phyloP scores from a whole-genome alignment of 2,888 invertebrate genomes.

The Stictocephala bisonia region DNA sequence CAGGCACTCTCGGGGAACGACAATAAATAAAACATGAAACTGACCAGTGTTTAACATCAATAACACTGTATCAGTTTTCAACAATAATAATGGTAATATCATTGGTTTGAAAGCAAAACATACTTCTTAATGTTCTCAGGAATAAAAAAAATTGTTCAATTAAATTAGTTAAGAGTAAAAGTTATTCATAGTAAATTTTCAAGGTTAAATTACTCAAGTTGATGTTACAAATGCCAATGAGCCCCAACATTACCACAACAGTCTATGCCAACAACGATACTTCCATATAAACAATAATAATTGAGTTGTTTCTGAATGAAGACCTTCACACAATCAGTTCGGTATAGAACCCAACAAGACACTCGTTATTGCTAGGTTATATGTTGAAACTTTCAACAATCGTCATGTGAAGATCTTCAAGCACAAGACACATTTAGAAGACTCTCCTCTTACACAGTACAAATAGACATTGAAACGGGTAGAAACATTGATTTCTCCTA shows the following conservation, averaged over 20 bases:
- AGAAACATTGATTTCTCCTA: constrained; percentile 56
- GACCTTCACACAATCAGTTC: constrained; percentile 33
- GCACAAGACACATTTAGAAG: constrained; percentile 41
- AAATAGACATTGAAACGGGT: constrained; percentile 46
- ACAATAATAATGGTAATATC: no score
- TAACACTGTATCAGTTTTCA: no score
- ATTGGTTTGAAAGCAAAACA: no score
- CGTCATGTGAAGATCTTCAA: constrained; percentile 39
- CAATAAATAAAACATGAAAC: background rate
- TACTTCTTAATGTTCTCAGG: no score
- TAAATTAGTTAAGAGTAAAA: no score
- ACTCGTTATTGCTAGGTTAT: constrained; percentile 50
- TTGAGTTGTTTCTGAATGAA: constrained; percentile 41
- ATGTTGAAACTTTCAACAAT: constrained; percentile 11
- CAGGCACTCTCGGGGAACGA: constrained; percentile 18
- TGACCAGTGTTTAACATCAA: no score
- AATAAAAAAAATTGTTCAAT: no score
- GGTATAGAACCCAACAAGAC: constrained; percentile 45
- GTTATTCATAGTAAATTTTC: no score
- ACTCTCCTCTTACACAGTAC: constrained; percentile 44
- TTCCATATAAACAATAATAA: constrained; percentile 43
- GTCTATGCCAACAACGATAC: constrained; percentile 27
- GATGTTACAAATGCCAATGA: constrained; percentile 33
- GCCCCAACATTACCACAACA: constrained; percentile 28
- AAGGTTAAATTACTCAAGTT: no score